Base-by-base conservation (phyloP, 1,140 invertebrate species). In the Brachionus sp. region DNA sequence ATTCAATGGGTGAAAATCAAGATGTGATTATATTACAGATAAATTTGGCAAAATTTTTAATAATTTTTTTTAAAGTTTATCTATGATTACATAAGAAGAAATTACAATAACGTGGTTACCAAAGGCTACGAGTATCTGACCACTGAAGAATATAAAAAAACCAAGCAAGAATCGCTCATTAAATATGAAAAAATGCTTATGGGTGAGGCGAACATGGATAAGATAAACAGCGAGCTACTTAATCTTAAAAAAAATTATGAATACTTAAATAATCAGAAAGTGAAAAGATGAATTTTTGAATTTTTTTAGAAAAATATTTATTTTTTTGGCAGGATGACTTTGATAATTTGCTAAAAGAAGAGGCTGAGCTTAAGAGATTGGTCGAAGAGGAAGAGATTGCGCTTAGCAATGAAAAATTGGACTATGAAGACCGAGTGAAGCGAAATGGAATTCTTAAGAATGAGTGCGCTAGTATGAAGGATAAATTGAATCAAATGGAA, bases 341-440 rank as follows among this genome's bases (percentile, higher is more conserved):
- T 50, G 70, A 75, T 6, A 46, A 46, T 35, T 46, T 75, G 39
- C 29, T 75, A 29, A 29, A 75, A 75, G 70, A 75, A 75, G 70
- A 75, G 25, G 39, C 39, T 3, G 70, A 75, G 9, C 25, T 75
- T 0, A 46, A 46, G 12, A 33, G 70, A 23, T 6, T 25, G 25
- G 19, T 75, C 16, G 23, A 75, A 13, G 42, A 75, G 44, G 70
- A 75, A 25, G 70, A 75, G 12, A 25, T 23, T 3, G 70, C 9
- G 19, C 5, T 46, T 6, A 46, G 44, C 23, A 44, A 46, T 13
- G 70, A 75, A 33, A 46, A 25, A 46, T 25, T 46, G 25, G 70
- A 75, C 2, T 75, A 29, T 19, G 70, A 75, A 29, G 70, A 75
- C 25, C 19, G 70, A 75, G 10, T 75, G 10, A 75, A 75, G 12